Evolutionary conservation across 1,140 invertebrate species (phyloP).

Genomic region (Pseudobourletiella spinata): DNA sequence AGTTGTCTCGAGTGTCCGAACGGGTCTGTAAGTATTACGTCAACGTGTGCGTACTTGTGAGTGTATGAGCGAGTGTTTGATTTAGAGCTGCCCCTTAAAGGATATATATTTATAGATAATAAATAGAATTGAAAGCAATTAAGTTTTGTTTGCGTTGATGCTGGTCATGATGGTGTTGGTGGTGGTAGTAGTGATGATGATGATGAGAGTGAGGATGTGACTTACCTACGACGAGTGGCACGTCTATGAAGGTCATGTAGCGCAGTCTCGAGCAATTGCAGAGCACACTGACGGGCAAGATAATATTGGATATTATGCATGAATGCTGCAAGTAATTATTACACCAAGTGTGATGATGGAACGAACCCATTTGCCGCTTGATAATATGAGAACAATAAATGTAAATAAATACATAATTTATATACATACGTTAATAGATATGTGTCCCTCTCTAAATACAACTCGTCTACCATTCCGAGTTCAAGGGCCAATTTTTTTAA

Average conservation of each 20-base stretch:
- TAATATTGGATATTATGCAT: slow-evolving; percentile 10
- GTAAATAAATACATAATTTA: background rate
- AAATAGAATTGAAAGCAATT: too few relatives aligned
- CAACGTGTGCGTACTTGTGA: too few relatives aligned
- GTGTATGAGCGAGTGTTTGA: too few relatives aligned
- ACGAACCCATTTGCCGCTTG: background rate
- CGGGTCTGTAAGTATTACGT: too few relatives aligned
- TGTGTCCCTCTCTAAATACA: background rate
- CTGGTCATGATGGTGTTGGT: too few relatives aligned
- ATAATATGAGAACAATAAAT: background rate
- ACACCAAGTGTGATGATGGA: background rate
- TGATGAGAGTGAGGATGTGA: background rate
- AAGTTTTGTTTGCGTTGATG: too few relatives aligned
- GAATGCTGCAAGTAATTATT: slow-evolving; percentile 9
- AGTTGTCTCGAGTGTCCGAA: too few relatives aligned
- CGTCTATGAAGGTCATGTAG: background rate
- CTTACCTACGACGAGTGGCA: slow-evolving; percentile 1
- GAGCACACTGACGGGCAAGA: background rate
- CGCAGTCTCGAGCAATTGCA: background rate
- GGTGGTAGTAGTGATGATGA: too few relatives aligned
- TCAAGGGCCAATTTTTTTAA: too few relatives aligned
- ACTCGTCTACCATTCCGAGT: background rate
- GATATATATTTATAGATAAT: too few relatives aligned
- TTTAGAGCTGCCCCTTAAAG: too few relatives aligned
- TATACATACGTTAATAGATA: background rate